phyloP scores from a whole-genome alignment of 2,797 vertebrate species.

The Cephalopachus bancanus region DNA sequence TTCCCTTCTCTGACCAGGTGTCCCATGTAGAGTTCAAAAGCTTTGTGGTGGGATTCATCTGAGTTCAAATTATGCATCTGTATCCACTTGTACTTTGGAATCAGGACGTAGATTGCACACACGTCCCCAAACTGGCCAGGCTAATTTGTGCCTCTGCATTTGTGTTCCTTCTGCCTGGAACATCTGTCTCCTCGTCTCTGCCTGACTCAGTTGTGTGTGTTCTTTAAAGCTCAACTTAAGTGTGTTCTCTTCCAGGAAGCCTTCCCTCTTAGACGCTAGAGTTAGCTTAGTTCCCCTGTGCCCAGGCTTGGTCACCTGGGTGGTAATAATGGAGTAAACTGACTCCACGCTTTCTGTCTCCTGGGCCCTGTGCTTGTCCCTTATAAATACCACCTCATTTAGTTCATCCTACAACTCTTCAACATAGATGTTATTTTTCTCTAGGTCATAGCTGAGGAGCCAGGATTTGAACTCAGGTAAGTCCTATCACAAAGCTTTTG shows the following conservation, averaged over 20 bases:
- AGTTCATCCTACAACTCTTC: no score
- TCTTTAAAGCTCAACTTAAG: neutral
- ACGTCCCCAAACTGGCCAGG: neutral
- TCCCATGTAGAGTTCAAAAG: no score
- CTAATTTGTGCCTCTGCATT: neutral
- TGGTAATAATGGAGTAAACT: no score
- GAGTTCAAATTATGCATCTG: no score
- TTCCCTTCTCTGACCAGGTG: neutral
- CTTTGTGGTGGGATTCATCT: no score
- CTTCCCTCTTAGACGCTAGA: neutral
- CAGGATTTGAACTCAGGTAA: neutral
- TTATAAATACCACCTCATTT: accelerated
- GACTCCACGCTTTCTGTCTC: neutral
- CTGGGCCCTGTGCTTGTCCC: neutral
- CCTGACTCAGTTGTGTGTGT: neutral
- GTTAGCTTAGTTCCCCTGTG: neutral
- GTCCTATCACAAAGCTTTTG: neutral
- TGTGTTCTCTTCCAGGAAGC: conserved; percentile 8
- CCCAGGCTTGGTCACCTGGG: no score
- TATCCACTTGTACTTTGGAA: accelerated
- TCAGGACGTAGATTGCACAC: accelerated
- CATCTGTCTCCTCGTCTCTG: neutral
- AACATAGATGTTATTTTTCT: neutral
- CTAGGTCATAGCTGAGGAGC: neutral
- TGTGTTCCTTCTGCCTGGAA: no score